These are phyloP conservation scores for Tuberolachnus salignus DNA, from an alignment of 2,888 invertebrate genomes.

Conservation along the genomic window DNA sequence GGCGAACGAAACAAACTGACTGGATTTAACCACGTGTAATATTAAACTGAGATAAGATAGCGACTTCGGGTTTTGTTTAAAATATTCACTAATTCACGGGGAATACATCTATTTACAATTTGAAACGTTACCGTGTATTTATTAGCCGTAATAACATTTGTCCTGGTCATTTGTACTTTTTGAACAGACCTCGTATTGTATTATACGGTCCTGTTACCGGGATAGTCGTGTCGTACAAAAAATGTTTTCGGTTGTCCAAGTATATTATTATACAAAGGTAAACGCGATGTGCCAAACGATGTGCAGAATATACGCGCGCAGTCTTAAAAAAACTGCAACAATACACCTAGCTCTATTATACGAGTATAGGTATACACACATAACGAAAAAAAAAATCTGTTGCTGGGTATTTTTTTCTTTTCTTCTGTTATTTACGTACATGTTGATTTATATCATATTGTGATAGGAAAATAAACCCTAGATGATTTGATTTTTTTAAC, in stretches of 20 bases:
- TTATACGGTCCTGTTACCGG: no score
- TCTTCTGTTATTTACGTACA: background rate
- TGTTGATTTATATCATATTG: slow-evolving; percentile 26
- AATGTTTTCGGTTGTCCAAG: background rate
- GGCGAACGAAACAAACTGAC: no score
- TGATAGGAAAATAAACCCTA: background rate
- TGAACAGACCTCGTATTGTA: no score
- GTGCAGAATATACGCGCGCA: background rate
- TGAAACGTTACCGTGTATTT: no score
- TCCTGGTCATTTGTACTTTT: no score
- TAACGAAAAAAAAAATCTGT: background rate
- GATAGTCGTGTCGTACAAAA: no score
- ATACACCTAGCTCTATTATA: slow-evolving; percentile 20
- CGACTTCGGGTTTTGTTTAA: no score
- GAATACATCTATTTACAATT: no score
- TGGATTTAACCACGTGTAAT: no score
- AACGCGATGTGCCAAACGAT: background rate
- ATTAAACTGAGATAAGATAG: no score
- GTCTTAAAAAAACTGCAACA: slow-evolving; percentile 14
- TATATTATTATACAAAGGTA: background rate
- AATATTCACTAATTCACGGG: no score
- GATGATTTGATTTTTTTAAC: background rate
- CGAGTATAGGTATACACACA: background rate
- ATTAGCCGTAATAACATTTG: no score
- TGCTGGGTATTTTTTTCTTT: background rate